phyloP scores from a whole-genome alignment of 2,113 vertebrate species.

The Clarias macrocephalus region DNA sequence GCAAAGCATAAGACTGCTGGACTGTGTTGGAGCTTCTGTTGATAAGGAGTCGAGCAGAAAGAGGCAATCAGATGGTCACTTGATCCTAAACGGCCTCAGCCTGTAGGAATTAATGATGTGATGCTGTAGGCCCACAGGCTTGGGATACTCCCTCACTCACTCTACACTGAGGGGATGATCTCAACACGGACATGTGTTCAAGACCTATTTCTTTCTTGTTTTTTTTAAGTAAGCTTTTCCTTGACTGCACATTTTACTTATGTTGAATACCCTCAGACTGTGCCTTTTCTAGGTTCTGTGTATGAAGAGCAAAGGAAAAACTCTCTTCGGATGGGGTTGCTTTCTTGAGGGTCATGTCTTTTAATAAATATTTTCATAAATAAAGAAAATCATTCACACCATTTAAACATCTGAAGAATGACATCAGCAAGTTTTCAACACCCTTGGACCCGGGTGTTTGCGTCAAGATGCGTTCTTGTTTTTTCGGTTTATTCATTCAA shows the following conservation, averaged over 20 bases:
- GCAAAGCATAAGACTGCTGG: conserved; percentile 10
- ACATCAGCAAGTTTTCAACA: background rate
- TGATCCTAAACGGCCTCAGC: conserved; percentile 30
- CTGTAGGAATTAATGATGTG: conserved; percentile 37
- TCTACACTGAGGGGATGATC: background rate
- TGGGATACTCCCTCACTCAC: background rate
- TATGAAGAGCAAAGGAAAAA: background rate
- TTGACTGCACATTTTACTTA: background rate
- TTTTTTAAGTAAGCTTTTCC: background rate
- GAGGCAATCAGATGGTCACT: conserved; percentile 24
- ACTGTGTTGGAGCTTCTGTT: background rate
- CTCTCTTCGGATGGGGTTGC: background rate
- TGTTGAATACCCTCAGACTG: background rate
- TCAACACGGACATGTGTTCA: background rate
- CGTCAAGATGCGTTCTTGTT: background rate
- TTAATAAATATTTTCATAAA: background rate
- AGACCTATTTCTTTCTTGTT: background rate
- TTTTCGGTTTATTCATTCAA: background rate
- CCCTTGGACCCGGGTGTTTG: background rate
- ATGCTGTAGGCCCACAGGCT: background rate
- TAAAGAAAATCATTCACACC: background rate
- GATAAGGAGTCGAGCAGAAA: background rate
- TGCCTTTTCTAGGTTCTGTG: background rate
- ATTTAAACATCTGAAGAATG: background rate
- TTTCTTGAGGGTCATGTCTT: background rate